These are phyloP conservation scores for Lepidonotus clava DNA, from an alignment of 2,888 invertebrate genomes.

Conservation along the genomic window DNA sequence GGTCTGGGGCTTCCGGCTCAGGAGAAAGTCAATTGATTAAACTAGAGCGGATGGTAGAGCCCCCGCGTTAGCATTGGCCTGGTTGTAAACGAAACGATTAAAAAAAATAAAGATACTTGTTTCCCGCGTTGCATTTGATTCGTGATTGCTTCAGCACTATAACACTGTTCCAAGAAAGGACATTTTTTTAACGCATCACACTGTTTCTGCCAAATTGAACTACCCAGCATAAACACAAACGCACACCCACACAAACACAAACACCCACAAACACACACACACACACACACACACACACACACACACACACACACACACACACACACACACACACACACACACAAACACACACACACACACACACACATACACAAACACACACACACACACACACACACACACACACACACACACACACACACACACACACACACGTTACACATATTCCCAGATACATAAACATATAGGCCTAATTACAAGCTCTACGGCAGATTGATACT, in stretches of 20 bases:
- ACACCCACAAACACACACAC: not conserved
- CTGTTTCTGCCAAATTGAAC: too few relatives aligned
- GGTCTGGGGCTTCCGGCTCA: too few relatives aligned
- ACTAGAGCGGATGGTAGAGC: too few relatives aligned
- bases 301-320: not conserved
- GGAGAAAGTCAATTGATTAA: too few relatives aligned
- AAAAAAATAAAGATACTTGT: too few relatives aligned
- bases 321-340: not conserved
- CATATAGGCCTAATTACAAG: not conserved
- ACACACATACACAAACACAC: not conserved
- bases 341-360: not conserved
- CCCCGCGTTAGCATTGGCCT: too few relatives aligned
- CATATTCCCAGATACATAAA: not conserved
- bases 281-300: not conserved
- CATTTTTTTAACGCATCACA: too few relatives aligned
- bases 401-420: not conserved
- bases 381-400: not conserved
- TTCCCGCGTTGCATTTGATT: too few relatives aligned
- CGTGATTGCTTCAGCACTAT: too few relatives aligned
- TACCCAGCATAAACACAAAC: not conserved
- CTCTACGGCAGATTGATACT: not conserved
- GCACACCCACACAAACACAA: not conserved
- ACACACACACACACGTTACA: not conserved
- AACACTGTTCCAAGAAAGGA: too few relatives aligned
- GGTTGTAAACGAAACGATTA: too few relatives aligned